Conservation (phyloP, 2,888 invertebrate genomes). For the Stenolophus ochropezus region DNA sequence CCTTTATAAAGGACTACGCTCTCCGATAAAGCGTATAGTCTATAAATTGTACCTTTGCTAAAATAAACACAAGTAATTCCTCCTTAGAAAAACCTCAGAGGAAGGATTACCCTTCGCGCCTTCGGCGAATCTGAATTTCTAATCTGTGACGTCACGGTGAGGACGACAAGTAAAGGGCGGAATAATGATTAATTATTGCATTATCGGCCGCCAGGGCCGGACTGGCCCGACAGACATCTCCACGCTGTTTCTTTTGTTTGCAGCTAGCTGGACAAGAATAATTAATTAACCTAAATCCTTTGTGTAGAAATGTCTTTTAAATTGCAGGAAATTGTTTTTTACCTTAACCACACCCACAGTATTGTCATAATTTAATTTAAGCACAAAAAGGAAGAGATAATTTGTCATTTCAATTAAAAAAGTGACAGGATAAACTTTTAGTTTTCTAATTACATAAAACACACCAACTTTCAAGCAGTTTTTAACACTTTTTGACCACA, state of each 20-base stretch:
- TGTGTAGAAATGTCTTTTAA: background rate
- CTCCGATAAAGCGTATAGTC: background rate
- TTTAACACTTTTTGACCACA: too few species aligned
- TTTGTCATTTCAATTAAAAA: background rate
- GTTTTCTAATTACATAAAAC: background rate
- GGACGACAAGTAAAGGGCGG: conserved; percentile 52
- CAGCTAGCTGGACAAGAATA: background rate
- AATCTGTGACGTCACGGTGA: conserved; percentile 22
- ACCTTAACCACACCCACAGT: background rate
- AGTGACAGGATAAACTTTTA: background rate
- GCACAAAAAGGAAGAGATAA: background rate
- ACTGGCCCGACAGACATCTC: background rate
- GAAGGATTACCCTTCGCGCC: conserved; percentile 40
- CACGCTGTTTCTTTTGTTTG: conserved; percentile 17
- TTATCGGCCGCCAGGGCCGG: conserved; percentile 40
- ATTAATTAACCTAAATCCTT: conserved; percentile 10
- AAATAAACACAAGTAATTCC: conserved; percentile 18
- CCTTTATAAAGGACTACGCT: background rate
- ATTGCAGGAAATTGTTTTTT: background rate
- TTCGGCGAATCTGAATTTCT: conserved; percentile 40
- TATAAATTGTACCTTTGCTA: conserved; percentile 11
- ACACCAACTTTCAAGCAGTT: too few species aligned
- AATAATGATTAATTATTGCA: conserved; percentile 56
- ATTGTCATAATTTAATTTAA: background rate
- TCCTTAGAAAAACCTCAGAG: background rate